phyloP scores from a whole-genome alignment of 2,113 vertebrate species.

The Bujurquina vittata region DNA sequence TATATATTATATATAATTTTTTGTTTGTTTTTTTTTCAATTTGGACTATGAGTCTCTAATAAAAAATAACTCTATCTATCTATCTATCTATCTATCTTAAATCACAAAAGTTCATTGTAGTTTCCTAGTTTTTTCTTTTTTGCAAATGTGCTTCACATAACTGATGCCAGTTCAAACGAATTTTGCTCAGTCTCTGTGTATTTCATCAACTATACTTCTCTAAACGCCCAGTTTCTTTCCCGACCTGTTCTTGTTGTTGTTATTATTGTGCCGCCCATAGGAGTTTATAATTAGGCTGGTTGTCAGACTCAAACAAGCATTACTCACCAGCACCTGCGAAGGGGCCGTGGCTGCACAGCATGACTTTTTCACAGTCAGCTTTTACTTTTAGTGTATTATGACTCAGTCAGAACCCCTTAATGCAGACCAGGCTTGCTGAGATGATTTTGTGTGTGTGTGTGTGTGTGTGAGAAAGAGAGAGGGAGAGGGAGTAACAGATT shows the following conservation, averaged over 20 bases:
- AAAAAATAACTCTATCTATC: no score
- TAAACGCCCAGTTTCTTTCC: not conserved
- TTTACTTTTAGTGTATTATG: constrained; percentile 68
- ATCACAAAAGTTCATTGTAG: not conserved
- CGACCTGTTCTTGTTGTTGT: constrained; percentile 34
- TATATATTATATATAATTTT: no score
- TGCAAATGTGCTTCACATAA: not conserved
- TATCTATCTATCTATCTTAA: no score
- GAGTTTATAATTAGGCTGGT: constrained; percentile 71
- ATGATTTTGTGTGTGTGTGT: constrained; percentile 10
- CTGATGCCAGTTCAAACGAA: no score
- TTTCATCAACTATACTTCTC: not conserved
- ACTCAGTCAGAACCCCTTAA: constrained; percentile 67
- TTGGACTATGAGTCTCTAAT: no score
- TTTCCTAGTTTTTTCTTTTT: not conserved
- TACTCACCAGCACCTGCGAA: constrained; percentile 70
- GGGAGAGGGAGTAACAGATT: constrained; percentile 3
- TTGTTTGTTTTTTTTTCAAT: no score
- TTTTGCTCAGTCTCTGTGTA: not conserved
- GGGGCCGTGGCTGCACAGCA: constrained; percentile 62
- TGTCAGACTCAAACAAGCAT: constrained; percentile 54
- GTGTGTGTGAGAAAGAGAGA: not conserved
- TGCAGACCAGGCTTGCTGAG: constrained; percentile 52
- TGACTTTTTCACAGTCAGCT: constrained; percentile 64
- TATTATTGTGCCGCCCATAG: constrained; percentile 62